Evolutionary conservation across 1,140 invertebrate genomes (phyloP).

Genomic region (Micrasema minimum): DNA sequence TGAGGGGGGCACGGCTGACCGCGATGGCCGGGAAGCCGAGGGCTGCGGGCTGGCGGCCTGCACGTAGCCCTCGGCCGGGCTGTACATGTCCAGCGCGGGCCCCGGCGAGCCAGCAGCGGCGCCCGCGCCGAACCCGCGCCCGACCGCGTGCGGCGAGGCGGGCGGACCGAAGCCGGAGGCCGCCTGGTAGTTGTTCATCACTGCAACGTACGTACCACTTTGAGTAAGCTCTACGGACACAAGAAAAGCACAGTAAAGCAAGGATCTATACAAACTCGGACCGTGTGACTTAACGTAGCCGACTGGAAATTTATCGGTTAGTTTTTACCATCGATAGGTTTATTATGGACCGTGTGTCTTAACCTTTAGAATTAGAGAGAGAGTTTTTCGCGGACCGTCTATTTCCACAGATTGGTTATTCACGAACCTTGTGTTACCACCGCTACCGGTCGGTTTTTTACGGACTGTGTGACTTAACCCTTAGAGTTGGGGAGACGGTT

Average conservation of each 20-base stretch:
- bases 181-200: slow-evolving; percentile 94
- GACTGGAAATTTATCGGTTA: too few relatives aligned
- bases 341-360: too few relatives aligned
- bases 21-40: slow-evolving; percentile 89
- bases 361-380: too few relatives aligned
- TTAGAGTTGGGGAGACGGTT: too few relatives aligned
- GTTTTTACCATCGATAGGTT: too few relatives aligned
- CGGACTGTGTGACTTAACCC: too few relatives aligned
- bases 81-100: slow-evolving; percentile 89
- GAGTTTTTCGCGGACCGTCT: too few relatives aligned
- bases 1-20: slow-evolving; percentile 87
- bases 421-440: too few relatives aligned
- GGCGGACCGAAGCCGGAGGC: slow-evolving; percentile 72
- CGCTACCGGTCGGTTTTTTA: too few relatives aligned
- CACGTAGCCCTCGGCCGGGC: slow-evolving; percentile 87
- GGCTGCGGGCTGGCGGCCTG: slow-evolving; percentile 93
- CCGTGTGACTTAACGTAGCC: not conserved
- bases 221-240: slow-evolving; percentile 35
- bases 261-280: not conserved
- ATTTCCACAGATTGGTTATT: too few relatives aligned
- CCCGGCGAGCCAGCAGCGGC: slow-evolving; percentile 89
- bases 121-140: slow-evolving; percentile 85
- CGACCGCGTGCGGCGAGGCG: slow-evolving; percentile 70
- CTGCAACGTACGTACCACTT: slow-evolving; percentile 66
- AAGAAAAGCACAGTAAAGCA: slow-evolving; percentile 27